Conservation (phyloP, 2,797 vertebrate genomes). For the Hybognathus amarus region DNA sequence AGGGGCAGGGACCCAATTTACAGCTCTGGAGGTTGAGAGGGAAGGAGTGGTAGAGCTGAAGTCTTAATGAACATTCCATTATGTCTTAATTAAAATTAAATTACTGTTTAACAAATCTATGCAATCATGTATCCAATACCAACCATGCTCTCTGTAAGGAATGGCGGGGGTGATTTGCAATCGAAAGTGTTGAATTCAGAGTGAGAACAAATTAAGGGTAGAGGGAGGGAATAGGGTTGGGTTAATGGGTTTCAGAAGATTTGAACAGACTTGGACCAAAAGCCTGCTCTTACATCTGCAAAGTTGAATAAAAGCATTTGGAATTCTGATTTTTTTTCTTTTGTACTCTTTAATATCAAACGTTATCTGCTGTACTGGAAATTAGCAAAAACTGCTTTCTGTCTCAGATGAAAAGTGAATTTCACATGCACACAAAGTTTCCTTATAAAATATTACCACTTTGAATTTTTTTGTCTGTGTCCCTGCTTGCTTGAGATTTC, state of each 20-base stretch:
- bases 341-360: conserved; percentile 84
- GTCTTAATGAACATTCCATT: conserved; percentile 76
- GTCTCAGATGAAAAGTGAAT: conserved; percentile 78
- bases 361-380: conserved; percentile 85
- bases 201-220: conserved; percentile 31
- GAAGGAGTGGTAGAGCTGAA: conserved; percentile 44
- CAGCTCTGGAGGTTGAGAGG: conserved; percentile 35
- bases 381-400: conserved; percentile 78
- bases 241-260: conserved; percentile 38
- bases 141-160: conserved; percentile 46
- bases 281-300: conserved; percentile 64
- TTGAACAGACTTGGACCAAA: conserved; percentile 73
- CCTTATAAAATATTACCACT: conserved; percentile 75
- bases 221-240: conserved; percentile 26
- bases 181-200: conserved; percentile 43
- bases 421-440: conserved; percentile 83
- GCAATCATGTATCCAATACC: conserved; percentile 74
- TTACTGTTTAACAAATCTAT: conserved; percentile 74
- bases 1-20: conserved; percentile 47
- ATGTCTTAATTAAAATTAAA: conserved; percentile 69
- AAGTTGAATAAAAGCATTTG: conserved; percentile 67
- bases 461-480: conserved; percentile 36
- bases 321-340: conserved; percentile 73
- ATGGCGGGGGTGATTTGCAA: conserved; percentile 46
- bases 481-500: conserved; percentile 1